These are phyloP conservation scores for Zalophus californianus DNA, from an alignment of 2,797 vertebrate species.

Conservation along the genomic window DNA sequence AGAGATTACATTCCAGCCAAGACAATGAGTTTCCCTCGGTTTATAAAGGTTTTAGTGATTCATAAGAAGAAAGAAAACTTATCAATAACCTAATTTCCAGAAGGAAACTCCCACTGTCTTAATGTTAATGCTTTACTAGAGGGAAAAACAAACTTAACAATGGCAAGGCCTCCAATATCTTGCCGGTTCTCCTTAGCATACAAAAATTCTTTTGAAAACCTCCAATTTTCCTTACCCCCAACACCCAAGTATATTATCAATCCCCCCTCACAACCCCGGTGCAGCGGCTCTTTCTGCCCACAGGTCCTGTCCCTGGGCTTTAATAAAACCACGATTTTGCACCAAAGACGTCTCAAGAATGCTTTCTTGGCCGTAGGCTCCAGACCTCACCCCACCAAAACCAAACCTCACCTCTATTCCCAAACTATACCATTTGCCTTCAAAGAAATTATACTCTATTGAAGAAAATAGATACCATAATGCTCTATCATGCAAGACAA, in stretches of 20 bases:
- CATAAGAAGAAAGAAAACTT: not conserved
- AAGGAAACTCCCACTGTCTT: not conserved
- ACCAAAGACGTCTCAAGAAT: not conserved
- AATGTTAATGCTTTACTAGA: not conserved
- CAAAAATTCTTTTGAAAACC: not conserved
- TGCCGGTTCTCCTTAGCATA: not conserved
- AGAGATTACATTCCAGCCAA: not conserved
- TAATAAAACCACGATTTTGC: not conserved
- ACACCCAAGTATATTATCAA: not conserved
- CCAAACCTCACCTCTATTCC: not conserved
- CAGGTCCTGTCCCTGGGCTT: too few species aligned
- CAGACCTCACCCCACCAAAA: not conserved
- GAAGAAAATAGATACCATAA: not conserved
- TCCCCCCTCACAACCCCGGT: not conserved
- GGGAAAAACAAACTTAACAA: not conserved
- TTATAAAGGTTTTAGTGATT: not conserved
- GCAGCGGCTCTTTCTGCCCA: not conserved
- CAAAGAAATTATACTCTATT: not conserved
- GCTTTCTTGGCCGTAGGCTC: not conserved
- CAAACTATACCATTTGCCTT: not conserved
- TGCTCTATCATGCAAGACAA: not conserved
- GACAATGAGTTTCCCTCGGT: not conserved
- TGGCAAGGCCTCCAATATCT: not conserved
- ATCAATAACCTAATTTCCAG: not conserved
- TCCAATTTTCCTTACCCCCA: not conserved